Evolutionary conservation across 2,888 invertebrate genomes (phyloP).

Genomic region (Pollenia labialis): DNA sequence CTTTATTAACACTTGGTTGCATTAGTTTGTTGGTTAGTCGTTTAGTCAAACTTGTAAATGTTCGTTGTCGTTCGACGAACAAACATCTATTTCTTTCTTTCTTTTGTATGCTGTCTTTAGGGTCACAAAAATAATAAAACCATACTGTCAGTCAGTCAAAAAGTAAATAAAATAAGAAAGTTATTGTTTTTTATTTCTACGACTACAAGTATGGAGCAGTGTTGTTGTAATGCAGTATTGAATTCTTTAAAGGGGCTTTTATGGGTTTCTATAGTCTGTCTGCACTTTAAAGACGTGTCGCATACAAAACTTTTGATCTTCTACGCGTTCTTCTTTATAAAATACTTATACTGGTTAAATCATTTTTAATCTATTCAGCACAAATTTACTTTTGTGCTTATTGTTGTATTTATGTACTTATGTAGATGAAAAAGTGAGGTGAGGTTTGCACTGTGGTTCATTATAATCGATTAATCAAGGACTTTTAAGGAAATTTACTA

Average conservation of each 20-base stretch:
- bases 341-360: constrained; percentile 26
- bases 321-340: not conserved
- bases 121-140: constrained; percentile 63
- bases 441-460: no score
- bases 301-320: not conserved
- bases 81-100: constrained; percentile 23
- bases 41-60: constrained; percentile 32
- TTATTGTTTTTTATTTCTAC: constrained; percentile 26
- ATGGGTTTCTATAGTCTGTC: constrained; percentile 36
- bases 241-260: constrained; percentile 6
- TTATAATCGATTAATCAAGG: no score
- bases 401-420: no score
- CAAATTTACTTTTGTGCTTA: constrained; percentile 18
- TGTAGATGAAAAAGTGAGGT: not conserved
- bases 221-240: not conserved
- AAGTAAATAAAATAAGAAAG: constrained; percentile 59
- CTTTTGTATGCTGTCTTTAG: constrained; percentile 13
- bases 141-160: constrained; percentile 63
- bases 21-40: constrained; percentile 22
- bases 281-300: constrained; percentile 21
- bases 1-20: not conserved
- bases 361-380: constrained; percentile 33
- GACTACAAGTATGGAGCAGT: not conserved
- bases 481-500: no score
- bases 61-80: constrained; percentile 14